Percentiles rank a stretch among this genome's conserved stretches.
phyloP scores from a whole-genome alignment of 1,140 invertebrate genomes.

The Pogonomyrmex barbatus region DNA sequence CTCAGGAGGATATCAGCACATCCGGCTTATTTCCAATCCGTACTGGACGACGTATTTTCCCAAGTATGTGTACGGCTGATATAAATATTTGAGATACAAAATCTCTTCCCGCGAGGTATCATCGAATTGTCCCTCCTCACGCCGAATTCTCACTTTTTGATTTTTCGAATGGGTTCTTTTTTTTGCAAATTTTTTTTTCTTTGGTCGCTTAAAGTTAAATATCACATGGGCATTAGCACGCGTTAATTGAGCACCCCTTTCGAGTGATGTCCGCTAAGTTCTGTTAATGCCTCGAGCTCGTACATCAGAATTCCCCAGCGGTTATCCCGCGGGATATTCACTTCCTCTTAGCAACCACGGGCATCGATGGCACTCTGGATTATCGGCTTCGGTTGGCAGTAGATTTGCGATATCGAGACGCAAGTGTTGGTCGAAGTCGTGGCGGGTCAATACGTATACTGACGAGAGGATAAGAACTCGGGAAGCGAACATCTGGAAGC shows the following conservation, averaged over 20 bases:
- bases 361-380: background rate
- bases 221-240: background rate
- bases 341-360: conserved; percentile 6
- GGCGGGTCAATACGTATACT: background rate
- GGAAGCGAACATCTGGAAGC: background rate
- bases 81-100: conserved; percentile 29
- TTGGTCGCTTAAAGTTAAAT: background rate
- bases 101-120: background rate
- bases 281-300: background rate
- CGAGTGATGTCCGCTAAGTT: background rate
- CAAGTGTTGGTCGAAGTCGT: background rate
- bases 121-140: background rate
- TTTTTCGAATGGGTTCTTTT: background rate
- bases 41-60: background rate
- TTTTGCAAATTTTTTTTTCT: background rate
- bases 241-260: background rate
- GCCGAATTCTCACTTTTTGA: background rate
- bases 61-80: conserved; percentile 5
- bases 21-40: conserved; percentile 27
- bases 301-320: background rate
- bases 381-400: background rate
- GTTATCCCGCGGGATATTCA: conserved; percentile 7
- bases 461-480: background rate
- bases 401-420: background rate
- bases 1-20: background rate